Evolutionary conservation across 2,113 vertebrate genomes (phyloP).

Genomic region (Rutilus rutilus): DNA sequence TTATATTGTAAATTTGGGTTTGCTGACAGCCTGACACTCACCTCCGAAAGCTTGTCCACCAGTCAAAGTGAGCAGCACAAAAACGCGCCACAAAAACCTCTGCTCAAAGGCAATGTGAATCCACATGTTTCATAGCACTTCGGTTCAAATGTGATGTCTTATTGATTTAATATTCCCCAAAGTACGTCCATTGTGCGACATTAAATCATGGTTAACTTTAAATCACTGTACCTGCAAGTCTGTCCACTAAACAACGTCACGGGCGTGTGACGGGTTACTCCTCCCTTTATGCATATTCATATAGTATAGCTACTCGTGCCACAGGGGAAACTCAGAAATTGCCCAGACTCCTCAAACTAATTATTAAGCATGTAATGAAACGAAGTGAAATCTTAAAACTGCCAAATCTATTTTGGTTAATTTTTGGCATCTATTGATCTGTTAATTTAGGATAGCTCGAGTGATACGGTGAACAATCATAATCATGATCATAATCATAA

Average conservation of each 20-base stretch:
- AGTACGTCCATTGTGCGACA: not conserved
- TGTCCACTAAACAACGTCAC: not conserved
- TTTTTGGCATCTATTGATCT: not conserved
- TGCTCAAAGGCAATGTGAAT: slow-evolving; percentile 36
- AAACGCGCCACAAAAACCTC: slow-evolving; percentile 28
- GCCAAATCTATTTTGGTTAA: too few species aligned
- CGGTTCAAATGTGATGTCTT: not conserved
- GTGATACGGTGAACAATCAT: not conserved
- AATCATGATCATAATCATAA: not conserved
- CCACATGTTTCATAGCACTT: slow-evolving; percentile 44
- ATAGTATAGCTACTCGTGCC: too few species aligned
- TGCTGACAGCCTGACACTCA: slow-evolving; percentile 61
- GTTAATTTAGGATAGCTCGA: not conserved
- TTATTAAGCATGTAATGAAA: not conserved
- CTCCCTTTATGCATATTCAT: slow-evolving; percentile 15
- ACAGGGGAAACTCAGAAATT: not conserved
- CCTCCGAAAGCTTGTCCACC: slow-evolving; percentile 66
- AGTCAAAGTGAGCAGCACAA: slow-evolving; percentile 61
- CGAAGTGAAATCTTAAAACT: not conserved
- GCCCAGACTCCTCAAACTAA: not conserved
- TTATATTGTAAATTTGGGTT: not conserved
- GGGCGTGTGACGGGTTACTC: not conserved
- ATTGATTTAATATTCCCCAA: not conserved
- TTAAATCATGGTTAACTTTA: slow-evolving; percentile 15
- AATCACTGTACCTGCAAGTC: slow-evolving; percentile 35